Base-by-base conservation (phyloP, 2,888 invertebrate species). In the Eurytoma adleriae region DNA sequence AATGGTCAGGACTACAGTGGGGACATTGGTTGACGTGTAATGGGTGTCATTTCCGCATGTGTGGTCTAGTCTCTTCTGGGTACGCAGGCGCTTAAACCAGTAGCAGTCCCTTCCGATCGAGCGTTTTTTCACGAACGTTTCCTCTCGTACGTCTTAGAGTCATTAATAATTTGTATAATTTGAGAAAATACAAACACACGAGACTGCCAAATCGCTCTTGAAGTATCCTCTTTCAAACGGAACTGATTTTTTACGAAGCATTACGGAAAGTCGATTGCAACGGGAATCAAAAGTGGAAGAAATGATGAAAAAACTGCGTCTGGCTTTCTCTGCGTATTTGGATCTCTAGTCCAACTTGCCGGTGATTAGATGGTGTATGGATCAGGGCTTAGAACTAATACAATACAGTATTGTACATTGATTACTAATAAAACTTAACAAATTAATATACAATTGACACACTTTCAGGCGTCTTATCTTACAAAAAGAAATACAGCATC, bases 1-100 rank as follows among this genome's bases (percentile, higher is more conserved):
- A 92, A 92, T 90, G 92, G 92, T 87, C 89, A 90, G 85, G 90
- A 90, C 83, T 90, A 87, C 86, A 92, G 92, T 86, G 92, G 92
- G 88, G 94, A 94, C 91, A 92, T 94, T 92, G 94, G 93, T 93
- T 95, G 95, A 96, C 95, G 95, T 92, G 95, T 95, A 92, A 94
- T 95, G 94, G 94, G 94, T 92, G 94, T 95, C 92, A 94, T 95
- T 93, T 95, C 95, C 92, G 95, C 95, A 93, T 95, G 95, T 93
- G 94, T 95, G 93, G 94, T 95, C 92, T 95, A 88, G 84, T 86
- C 83, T 85, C 85, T 87, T 85, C 86, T 86, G 83, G 83, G 82
- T 84, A 85, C 82, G 85, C 86, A 87, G 86, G 83, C 18, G 67
- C 24, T 77, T 69, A 73, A 40, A 69, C 85, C 85, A 85, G 84